These are phyloP conservation scores for Siniperca undulata DNA, from an alignment of 2,797 vertebrate species.

Conservation along the genomic window DNA sequence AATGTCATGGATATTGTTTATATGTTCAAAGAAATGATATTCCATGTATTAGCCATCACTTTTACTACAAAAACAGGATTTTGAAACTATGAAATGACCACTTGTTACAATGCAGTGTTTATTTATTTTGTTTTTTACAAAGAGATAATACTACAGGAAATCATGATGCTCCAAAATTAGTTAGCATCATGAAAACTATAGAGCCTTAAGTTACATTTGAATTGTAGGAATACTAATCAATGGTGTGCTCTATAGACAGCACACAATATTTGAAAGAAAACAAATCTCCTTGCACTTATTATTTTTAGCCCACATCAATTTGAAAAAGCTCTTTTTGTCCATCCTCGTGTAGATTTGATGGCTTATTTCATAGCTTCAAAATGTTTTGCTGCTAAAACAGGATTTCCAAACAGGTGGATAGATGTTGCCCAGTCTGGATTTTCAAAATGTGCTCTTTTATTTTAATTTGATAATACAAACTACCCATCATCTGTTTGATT, in stretches of 20 bases:
- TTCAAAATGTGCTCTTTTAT: constrained; percentile 63
- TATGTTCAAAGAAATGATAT: constrained; percentile 77
- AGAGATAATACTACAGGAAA: constrained; percentile 42
- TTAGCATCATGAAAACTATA: constrained; percentile 26
- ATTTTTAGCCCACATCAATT: constrained; percentile 61
- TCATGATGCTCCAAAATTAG: constrained; percentile 32
- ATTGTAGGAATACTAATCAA: constrained; percentile 28
- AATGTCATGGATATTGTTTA: constrained; percentile 79
- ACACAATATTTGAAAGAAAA: constrained; percentile 38
- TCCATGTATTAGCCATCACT: constrained; percentile 84
- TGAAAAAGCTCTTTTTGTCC: constrained; percentile 49
- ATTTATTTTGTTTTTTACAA: constrained; percentile 66
- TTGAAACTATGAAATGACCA: constrained; percentile 89
- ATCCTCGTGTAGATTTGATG: constrained; percentile 55
- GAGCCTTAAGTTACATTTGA: constrained; percentile 29
- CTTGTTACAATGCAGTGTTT: constrained; percentile 79
- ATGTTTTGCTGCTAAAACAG: constrained; percentile 88
- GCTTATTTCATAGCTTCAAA: constrained; percentile 89
- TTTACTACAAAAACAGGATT: constrained; percentile 81
- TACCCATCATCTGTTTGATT: constrained; percentile 6
- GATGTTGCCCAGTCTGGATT: constrained; percentile 63
- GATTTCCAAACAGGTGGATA: constrained; percentile 76
- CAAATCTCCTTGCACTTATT: constrained; percentile 73
- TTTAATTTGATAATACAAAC: constrained; percentile 31
- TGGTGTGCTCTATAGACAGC: constrained; percentile 31